Evolutionary conservation across 2,888 invertebrate species (phyloP), one percentile per base, ranked within the genome.

Genomic region (Tethea ocularis): DNA sequence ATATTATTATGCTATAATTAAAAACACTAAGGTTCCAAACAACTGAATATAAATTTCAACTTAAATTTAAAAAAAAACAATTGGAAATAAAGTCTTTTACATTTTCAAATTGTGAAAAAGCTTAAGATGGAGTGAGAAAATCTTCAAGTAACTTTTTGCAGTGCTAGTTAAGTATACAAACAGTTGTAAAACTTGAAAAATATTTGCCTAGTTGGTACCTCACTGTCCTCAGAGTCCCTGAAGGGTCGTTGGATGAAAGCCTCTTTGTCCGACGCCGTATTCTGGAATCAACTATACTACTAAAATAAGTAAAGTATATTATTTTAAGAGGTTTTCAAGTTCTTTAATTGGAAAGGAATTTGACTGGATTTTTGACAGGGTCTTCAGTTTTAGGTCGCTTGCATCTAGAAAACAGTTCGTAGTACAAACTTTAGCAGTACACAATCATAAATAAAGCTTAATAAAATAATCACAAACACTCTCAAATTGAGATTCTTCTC

Each of bases 191-290:
- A 71, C 71, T 77, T 68, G 62, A 72, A 72, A 75, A 77, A 81
- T 77, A 80, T 82, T 83, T 82, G 72, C 73, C 57, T 66, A 68
- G 66, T 67, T 63, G 66, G 71, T 75, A 62, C 66, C 69, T 69
- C 63, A 63, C 65, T 67, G 68, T 67, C 66, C 69, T 67, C 61
- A 36, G 55, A 59, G 71, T 74, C 78, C 75, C 78, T 56, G 61
- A 80, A 77, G 80, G 77, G 82, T 77, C 74, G 72, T 79, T 74
- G 60, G 57, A 60, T 62, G 66, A 69, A 72, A 76, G 72, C 72
- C 74, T 74, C 63, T 71, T 75, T 68, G 60, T 56, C 56, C 15
- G 57, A 23, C 33, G 60, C 58, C 68, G 57, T 75, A 77, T 73
- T 77, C 71, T 66, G 68, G 52, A 57, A 23, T 11, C 8, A 51